phyloP scores from a whole-genome alignment of 2,888 invertebrate species.

The Lasius fuliginosus region DNA sequence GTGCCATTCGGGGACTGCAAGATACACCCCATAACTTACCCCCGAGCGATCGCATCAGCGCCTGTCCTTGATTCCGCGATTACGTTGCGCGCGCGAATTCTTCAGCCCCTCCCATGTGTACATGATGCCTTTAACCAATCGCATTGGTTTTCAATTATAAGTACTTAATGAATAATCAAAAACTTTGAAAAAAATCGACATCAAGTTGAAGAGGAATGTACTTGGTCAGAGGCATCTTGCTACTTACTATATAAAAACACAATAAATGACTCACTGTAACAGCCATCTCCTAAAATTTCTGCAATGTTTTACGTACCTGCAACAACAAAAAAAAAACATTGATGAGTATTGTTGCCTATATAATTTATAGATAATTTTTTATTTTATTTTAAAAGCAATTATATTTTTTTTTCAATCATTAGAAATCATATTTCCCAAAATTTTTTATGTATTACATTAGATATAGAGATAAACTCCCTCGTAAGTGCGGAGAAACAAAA shows the following conservation, averaged over 20 bases:
- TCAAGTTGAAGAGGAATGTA: neutral
- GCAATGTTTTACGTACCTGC: conserved; percentile 73
- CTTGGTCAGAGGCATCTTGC: neutral
- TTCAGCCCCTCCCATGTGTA: neutral
- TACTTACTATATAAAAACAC: neutral
- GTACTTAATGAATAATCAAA: neutral
- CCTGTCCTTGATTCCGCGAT: conserved; percentile 52
- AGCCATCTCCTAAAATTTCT: neutral
- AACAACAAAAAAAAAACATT: conserved; percentile 70
- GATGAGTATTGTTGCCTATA: neutral
- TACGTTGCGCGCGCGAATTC: conserved; percentile 31
- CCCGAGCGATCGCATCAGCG: conserved; percentile 51
- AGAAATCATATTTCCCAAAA: neutral
- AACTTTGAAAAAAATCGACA: neutral
- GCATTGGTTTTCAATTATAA: neutral
- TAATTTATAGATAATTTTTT: neutral
- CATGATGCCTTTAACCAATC: neutral
- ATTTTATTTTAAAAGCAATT: neutral
- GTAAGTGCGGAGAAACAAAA: neutral
- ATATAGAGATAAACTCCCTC: neutral
- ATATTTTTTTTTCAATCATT: neutral
- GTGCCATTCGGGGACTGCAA: conserved; percentile 52
- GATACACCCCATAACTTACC: conserved; percentile 66
- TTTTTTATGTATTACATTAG: neutral
- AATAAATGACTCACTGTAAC: conserved; percentile 40